Percentiles rank a stretch among this genome's conserved stretches.
These are phyloP conservation scores for Volucella inflata DNA, from an alignment of 2,888 invertebrate genomes.

Conservation along the genomic window DNA sequence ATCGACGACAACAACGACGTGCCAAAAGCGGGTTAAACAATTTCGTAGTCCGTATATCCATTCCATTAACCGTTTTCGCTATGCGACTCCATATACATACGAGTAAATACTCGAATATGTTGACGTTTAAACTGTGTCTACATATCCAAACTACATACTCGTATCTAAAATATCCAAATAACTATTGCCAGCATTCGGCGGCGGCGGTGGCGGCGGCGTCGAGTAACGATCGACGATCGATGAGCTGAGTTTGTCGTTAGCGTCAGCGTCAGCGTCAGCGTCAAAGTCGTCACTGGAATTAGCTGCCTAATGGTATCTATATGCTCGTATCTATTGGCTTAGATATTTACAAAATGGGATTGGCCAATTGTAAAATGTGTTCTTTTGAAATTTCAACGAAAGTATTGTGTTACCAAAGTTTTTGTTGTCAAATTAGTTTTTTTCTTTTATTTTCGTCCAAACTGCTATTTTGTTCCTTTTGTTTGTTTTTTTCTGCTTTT, in stretches of 20 bases:
- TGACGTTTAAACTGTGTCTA: slow-evolving; percentile 54
- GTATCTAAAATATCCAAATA: slow-evolving; percentile 63
- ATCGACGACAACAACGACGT: slow-evolving; percentile 17
- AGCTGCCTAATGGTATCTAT: slow-evolving; percentile 45
- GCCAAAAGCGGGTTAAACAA: slow-evolving; percentile 66
- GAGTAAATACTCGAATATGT: slow-evolving; percentile 31
- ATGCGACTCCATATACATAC: slow-evolving; percentile 43
- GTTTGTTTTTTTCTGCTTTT: neutral
- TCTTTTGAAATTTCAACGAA: slow-evolving; percentile 75
- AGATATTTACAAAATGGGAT: slow-evolving; percentile 75
- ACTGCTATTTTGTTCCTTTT: slow-evolving; percentile 24
- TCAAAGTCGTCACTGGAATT: slow-evolving; percentile 60
- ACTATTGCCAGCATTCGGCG: slow-evolving; percentile 61
- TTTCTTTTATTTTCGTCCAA: neutral
- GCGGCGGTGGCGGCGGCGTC: slow-evolving; percentile 20
- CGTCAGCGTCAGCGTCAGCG: slow-evolving; percentile 13
- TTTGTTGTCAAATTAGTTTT: slow-evolving; percentile 46
- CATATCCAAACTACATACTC: slow-evolving; percentile 55
- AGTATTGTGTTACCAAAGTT: slow-evolving; percentile 69
- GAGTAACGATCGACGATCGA: slow-evolving; percentile 13
- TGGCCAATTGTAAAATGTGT: slow-evolving; percentile 74
- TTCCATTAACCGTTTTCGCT: slow-evolving; percentile 70
- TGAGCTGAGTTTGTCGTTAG: neutral
- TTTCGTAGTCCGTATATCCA: slow-evolving; percentile 63
- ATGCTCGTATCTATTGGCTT: slow-evolving; percentile 30